phyloP scores from a whole-genome alignment of 2,888 invertebrate genomes.

The Phengaris arion region DNA sequence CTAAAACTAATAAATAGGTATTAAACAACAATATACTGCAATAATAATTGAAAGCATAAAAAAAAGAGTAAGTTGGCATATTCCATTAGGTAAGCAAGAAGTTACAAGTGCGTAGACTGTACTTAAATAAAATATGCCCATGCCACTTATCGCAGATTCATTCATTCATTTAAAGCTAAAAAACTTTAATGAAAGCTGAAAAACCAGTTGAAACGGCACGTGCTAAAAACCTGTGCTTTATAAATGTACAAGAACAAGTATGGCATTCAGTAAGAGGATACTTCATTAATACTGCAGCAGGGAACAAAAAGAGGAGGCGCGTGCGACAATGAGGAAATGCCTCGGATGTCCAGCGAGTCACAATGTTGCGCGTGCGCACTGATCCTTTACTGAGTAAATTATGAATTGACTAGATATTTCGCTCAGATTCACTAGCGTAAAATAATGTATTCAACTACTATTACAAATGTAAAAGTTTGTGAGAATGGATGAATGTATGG shows the following conservation, averaged over 20 bases:
- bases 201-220: background rate
- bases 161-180: background rate
- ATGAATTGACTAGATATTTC: background rate
- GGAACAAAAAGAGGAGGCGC: slow-evolving; percentile 54
- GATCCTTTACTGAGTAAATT: background rate
- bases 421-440: too few relatives aligned
- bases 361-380: slow-evolving; percentile 33
- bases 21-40: too few relatives aligned
- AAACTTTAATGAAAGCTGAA: slow-evolving; percentile 10
- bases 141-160: background rate
- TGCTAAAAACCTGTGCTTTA: slow-evolving; percentile 21
- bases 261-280: slow-evolving; percentile 39
- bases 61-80: too few relatives aligned
- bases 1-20: too few relatives aligned
- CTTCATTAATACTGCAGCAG: slow-evolving; percentile 48
- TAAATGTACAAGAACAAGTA: slow-evolving; percentile 6
- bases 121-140: background rate
- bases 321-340: slow-evolving; percentile 63
- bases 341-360: slow-evolving; percentile 50
- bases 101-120: too few relatives aligned
- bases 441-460: too few relatives aligned
- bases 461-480: too few relatives aligned
- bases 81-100: too few relatives aligned
- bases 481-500: too few relatives aligned
- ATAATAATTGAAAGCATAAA: too few relatives aligned